Evolutionary conservation across 30 jellyfish, hydroid and myxozoan species (phyloP).

Genomic region (Cassiopea xamachana): DNA sequence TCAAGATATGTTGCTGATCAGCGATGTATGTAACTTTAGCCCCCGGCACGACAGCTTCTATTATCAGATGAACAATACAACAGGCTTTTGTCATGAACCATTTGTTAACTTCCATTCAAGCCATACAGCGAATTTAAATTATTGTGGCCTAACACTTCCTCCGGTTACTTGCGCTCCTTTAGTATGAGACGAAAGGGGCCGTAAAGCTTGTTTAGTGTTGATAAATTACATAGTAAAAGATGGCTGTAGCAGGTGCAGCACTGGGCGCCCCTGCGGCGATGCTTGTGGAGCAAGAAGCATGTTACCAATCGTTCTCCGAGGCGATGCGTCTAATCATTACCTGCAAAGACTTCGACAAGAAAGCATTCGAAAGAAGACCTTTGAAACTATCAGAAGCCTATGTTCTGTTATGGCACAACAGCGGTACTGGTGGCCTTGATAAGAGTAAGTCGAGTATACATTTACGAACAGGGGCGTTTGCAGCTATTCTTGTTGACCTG

Average conservation of each 20-base stretch:
- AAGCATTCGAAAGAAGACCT: slow-evolving; percentile 62
- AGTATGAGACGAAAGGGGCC: too few species aligned
- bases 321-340: slow-evolving; percentile 73
- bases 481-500: slow-evolving; percentile 86
- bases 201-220: neutral
- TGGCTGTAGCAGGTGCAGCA: slow-evolving; percentile 47
- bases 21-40: too few species aligned
- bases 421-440: slow-evolving; percentile 73
- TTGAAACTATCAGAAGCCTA: slow-evolving; percentile 79
- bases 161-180: too few species aligned
- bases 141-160: too few species aligned
- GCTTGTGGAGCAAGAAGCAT: slow-evolving; percentile 84
- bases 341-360: slow-evolving; percentile 60
- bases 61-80: too few species aligned
- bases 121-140: too few species aligned
- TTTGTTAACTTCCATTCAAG: too few species aligned
- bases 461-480: slow-evolving; percentile 81
- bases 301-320: slow-evolving; percentile 62
- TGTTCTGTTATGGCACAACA: slow-evolving; percentile 78
- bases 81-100: too few species aligned
- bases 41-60: too few species aligned
- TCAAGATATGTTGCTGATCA: too few species aligned
- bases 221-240: neutral
- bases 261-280: slow-evolving; percentile 70
- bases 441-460: slow-evolving; percentile 73